Base-by-base conservation (phyloP, 1,140 invertebrate genomes). In the Diabrotica virgifera region DNA sequence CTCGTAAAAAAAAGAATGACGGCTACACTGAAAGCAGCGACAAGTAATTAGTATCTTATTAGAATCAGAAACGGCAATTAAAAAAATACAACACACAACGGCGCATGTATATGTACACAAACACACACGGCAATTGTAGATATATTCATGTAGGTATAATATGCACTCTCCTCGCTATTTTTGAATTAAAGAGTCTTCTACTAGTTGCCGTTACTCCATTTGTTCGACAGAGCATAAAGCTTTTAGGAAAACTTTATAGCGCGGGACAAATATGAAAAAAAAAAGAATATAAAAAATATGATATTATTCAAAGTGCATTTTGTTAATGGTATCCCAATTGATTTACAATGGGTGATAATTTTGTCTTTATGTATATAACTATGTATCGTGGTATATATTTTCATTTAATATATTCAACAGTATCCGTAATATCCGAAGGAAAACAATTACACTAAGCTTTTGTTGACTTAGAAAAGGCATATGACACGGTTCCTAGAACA, bases 191-290 rank as follows among this genome's bases (percentile, higher is more conserved):
- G 8, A 46, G 40, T 46, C 40, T 46, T 10, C 40, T 46, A 46
- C 55, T 57, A 2, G 13, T 11, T 35, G 36, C 66, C 66, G 66
- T 68, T 68, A 68, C 51, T 68, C 66, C 57, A 68, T 60, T 57
- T 68, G 61, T 50, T 61, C 62, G 50, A 36, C 53, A 55, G 66
- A 68, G 62, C 66, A 68, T 62, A 68, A 68, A 68, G 62, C 62
- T 61, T 57, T 11, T 40, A 60, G 46, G 13, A 11, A 50, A 51
- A 36, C 8, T 12, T 57, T 8, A 57, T 57, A 57, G 55, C 12
- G 6, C 36, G 10, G 55, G 35, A 10, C 11, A 57, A 57, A 24
- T 24, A 24, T 24, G 24, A 24, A 24, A 1, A 24, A 24, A 24
- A 24, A 24, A 1, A 24, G 4, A 24, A 24, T 24, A 24, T 24